Conservation (phyloP, 53 echinoderm and acorn worm species). For the Holothuria scabra region DNA sequence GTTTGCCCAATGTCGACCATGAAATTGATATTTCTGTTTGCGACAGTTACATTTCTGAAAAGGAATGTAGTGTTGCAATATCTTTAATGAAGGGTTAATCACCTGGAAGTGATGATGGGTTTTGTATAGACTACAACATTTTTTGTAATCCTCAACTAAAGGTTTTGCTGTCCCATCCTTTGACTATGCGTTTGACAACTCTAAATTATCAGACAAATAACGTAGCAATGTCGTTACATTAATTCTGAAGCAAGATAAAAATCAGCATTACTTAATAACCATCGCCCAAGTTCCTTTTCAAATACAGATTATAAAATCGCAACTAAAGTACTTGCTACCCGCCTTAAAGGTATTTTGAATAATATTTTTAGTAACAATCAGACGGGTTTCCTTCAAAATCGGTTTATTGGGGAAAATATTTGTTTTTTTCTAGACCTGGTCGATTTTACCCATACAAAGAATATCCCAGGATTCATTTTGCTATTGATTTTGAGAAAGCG, state of each 20-base stretch:
- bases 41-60: too few species aligned
- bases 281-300: too few species aligned
- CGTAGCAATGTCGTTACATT: neutral
- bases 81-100: neutral
- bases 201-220: neutral
- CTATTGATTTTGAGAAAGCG: slow-evolving; percentile 56
- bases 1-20: too few species aligned
- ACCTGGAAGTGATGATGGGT: too few species aligned
- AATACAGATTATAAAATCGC: too few species aligned
- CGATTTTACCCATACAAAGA: slow-evolving; percentile 12
- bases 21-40: too few species aligned
- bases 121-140: neutral
- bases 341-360: too few species aligned
- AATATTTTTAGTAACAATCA: neutral
- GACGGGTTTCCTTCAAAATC: slow-evolving; percentile 16
- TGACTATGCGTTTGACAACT: neutral
- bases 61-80: too few species aligned
- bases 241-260: too few species aligned
- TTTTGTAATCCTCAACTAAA: neutral
- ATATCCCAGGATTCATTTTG: slow-evolving; percentile 41
- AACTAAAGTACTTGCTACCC: too few species aligned
- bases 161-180: neutral
- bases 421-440: slow-evolving; percentile 34
- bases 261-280: neutral
- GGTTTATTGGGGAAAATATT: too few species aligned